Evolutionary conservation across 53 echinoderm and acorn worm genomes (phyloP).

Genomic region (Henricia sp.): DNA sequence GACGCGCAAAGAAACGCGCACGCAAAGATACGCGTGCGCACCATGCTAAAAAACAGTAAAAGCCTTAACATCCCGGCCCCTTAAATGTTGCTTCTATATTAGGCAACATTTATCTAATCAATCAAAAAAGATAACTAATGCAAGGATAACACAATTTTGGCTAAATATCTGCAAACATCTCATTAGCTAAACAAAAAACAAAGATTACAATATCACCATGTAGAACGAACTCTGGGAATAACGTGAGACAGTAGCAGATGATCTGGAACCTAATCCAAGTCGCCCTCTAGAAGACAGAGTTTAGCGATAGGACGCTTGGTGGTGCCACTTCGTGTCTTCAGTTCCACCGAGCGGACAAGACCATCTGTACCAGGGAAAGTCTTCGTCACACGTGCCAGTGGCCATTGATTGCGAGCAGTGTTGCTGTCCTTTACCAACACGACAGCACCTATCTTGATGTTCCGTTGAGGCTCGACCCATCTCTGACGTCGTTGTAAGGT

Average conservation of each 20-base stretch:
- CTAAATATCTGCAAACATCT: background rate
- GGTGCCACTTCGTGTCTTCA: no score
- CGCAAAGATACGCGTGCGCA: no score
- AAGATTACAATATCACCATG: no score
- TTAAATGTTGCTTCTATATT: slow-evolving; percentile 1
- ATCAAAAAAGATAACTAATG: background rate
- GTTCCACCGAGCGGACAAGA: no score
- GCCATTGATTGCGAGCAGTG: background rate
- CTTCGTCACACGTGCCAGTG: background rate
- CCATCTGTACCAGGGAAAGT: background rate
- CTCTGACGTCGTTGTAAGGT: background rate
- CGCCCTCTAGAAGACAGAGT: no score
- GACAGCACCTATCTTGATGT: background rate
- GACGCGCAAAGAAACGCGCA: no score
- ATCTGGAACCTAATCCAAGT: no score
- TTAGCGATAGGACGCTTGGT: no score
- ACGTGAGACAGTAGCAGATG: no score
- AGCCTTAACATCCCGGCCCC: background rate
- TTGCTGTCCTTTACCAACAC: background rate
- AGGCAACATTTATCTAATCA: background rate
- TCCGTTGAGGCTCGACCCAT: background rate
- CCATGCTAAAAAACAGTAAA: no score
- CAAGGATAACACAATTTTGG: background rate
- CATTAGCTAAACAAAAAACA: background rate
- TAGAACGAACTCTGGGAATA: no score